Evolutionary conservation across 2,888 invertebrate genomes (phyloP).

Genomic region (Brenthis daphne): DNA sequence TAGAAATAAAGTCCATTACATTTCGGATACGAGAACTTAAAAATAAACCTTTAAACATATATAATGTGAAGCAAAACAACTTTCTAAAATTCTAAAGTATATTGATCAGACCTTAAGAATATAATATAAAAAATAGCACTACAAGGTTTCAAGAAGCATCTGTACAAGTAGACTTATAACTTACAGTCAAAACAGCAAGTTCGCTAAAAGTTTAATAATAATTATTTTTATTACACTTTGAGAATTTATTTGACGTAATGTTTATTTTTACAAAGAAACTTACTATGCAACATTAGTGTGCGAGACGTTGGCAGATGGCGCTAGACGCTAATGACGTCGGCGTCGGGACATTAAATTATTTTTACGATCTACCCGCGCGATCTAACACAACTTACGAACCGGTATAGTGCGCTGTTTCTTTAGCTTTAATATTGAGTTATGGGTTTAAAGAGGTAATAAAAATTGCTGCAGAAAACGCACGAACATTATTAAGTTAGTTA

Average conservation of each 20-base stretch:
- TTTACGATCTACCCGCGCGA: constrained; percentile 67
- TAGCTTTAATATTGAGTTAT: constrained; percentile 39
- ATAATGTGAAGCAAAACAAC: no score
- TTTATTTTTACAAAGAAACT: constrained; percentile 33
- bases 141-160: not conserved
- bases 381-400: constrained; percentile 23
- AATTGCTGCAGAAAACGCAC: constrained; percentile 26
- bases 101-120: no score
- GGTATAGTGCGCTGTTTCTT: constrained; percentile 32
- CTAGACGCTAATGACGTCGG: constrained; percentile 66
- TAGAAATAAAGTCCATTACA: no score
- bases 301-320: constrained; percentile 60
- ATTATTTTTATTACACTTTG: not conserved
- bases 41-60: no score
- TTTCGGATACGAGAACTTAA: no score
- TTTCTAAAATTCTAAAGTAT: no score
- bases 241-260: constrained; percentile 21
- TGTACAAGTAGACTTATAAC: not conserved
- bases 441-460: constrained; percentile 36
- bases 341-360: constrained; percentile 73
- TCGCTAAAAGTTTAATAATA: constrained; percentile 9
- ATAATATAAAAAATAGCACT: no score
- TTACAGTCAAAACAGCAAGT: constrained; percentile 11
- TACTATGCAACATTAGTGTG: constrained; percentile 39
- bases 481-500: constrained; percentile 34